Evolutionary conservation across 2,888 invertebrate species (phyloP), one percentile per base, ranked within the genome.

Genomic region (Notocelia uddmanniana): DNA sequence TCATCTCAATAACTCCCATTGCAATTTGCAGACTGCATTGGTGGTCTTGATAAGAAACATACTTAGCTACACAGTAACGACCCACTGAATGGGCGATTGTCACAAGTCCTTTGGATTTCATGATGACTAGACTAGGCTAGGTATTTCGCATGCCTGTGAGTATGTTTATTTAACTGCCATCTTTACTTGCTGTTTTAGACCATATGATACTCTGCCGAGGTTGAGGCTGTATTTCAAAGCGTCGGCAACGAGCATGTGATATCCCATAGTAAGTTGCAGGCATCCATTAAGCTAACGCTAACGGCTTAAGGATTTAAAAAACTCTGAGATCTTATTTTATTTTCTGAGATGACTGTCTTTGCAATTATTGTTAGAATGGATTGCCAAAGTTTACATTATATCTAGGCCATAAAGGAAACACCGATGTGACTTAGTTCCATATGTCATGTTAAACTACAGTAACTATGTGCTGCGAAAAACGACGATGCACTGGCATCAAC

Each of bases 1-100:
- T 26, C 48, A 48, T 31, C n/a, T 26, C 48, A 48, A 62, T 62
- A 62, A 31, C 26, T 62, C 48, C 6, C 18, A 54, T 54, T 23
- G 45, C 52, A 54, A 15, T 23, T n/a, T 52, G 21, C 21, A 5
- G 11, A 21, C 52, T 23, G 3, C 23, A 23, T 54, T 54, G 52
- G 52, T 54, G 52, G 45, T 45, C 45, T 45, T 45, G n/a, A n/a
- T 45, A 45, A 45, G 45, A 41, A 15, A 41, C 15, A 5, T 41
- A 45, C 13, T 0, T 45, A 45, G 0, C 15, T 45, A 45, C n/a
- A n/a, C n/a, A 45, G 45, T 45, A 45, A 45, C n/a, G n/a, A n/a
- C n/a, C 45, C n/a, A n/a, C 15, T 45, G n/a, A 45, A 45, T 45
- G 45, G n/a, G n/a, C 45, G 45, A 45, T 45, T 45, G n/a, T 5